phyloP scores from a whole-genome alignment of 2,888 invertebrate species.

The Tribolium freemani region DNA sequence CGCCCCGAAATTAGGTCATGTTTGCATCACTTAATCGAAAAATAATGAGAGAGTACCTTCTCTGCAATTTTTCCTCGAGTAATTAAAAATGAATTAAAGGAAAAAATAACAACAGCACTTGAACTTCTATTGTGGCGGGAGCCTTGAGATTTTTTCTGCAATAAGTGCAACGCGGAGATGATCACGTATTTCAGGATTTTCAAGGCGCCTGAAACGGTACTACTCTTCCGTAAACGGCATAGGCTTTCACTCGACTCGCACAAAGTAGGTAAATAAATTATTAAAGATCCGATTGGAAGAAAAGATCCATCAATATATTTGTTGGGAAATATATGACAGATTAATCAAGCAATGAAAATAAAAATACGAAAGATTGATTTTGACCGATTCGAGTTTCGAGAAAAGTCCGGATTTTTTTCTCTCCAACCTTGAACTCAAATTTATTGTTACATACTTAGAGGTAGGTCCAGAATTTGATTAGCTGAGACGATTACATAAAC shows the following conservation, averaged over 20 bases:
- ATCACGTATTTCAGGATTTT: background rate
- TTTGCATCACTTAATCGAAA: slow-evolving; percentile 22
- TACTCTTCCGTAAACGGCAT: background rate
- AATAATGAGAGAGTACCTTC: slow-evolving; percentile 15
- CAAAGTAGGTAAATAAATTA: background rate
- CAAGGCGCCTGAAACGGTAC: background rate
- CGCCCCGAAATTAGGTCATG: slow-evolving; percentile 13
- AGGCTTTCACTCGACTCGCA: background rate
- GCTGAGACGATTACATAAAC: background rate
- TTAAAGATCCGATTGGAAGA: background rate
- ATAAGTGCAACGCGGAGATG: background rate
- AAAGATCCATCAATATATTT: background rate
- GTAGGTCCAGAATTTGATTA: background rate
- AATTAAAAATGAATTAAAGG: background rate
- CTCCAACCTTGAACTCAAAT: background rate
- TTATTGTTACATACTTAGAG: background rate
- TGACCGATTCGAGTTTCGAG: background rate
- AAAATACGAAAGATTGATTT: background rate
- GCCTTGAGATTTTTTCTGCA: background rate
- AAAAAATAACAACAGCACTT: background rate
- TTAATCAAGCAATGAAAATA: background rate
- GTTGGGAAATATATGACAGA: background rate
- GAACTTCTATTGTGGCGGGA: background rate
- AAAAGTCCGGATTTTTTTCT: background rate
- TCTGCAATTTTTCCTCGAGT: background rate